A percentile compares a stretch with the other conserved stretches of the same genome.
Conservation (phyloP, 2,113 vertebrate genomes). For the Sigmodon hispidus region DNA sequence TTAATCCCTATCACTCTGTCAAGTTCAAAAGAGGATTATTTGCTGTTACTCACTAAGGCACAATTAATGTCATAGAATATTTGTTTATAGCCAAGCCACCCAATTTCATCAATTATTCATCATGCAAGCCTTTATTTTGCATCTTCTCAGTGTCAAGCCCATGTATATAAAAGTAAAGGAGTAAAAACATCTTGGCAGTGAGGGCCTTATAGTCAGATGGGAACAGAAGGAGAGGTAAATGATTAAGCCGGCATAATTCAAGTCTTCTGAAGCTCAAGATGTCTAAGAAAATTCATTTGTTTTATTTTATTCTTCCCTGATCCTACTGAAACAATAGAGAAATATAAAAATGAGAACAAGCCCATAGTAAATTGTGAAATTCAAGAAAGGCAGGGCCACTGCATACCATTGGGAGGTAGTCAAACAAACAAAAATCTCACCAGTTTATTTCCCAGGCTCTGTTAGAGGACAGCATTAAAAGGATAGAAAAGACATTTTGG, state of each 20-base stretch:
- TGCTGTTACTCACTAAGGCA: neutral
- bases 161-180: conserved; percentile 50
- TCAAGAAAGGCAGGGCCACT: neutral
- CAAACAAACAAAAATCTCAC: neutral
- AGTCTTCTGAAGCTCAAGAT: neutral
- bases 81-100: neutral
- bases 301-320: neutral
- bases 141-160: neutral
- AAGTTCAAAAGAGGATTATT: neutral
- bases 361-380: neutral
- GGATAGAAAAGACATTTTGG: neutral
- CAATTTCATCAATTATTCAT: conserved; percentile 52
- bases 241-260: conserved; percentile 27
- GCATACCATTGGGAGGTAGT: neutral
- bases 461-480: neutral
- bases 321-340: neutral
- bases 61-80: conserved; percentile 16
- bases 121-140: neutral
- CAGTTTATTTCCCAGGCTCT: neutral
- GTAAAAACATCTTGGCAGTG: conserved; percentile 8
- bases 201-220: neutral
- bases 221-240: neutral
- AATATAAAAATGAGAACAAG: conserved; percentile 43
- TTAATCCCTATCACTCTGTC: neutral
- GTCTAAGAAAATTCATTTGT: neutral